phyloP scores from a whole-genome alignment of 1,140 invertebrate species.

The Drosophila navojoa region DNA sequence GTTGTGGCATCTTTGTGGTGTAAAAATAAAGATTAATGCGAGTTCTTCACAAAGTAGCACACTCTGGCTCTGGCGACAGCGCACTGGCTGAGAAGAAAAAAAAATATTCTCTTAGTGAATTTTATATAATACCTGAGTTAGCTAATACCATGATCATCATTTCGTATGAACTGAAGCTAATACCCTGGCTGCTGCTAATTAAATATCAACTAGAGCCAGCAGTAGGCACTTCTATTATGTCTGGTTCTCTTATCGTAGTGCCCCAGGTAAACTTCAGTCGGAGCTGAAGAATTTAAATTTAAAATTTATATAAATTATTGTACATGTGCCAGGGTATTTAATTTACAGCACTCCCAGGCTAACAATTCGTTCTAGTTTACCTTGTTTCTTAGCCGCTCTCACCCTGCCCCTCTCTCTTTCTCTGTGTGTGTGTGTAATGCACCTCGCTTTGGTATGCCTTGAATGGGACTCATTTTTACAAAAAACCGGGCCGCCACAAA shows the following conservation, averaged over 20 bases:
- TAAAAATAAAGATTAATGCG: conserved; percentile 83
- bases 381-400: conserved; percentile 1
- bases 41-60: conserved; percentile 73
- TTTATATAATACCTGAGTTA: conserved; percentile 1
- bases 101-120: background rate
- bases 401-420: background rate
- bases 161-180: background rate
- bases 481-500: conserved; percentile 56
- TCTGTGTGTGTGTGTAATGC: conserved; percentile 10
- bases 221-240: too few relatives aligned
- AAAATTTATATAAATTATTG: too few relatives aligned
- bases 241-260: too few relatives aligned
- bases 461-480: conserved; percentile 59
- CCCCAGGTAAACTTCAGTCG: too few relatives aligned
- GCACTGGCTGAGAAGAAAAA: conserved; percentile 14
- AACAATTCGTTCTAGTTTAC: conserved; percentile 4
- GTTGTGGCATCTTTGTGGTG: conserved; percentile 74
- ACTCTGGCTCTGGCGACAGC: conserved; percentile 37
- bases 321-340: background rate
- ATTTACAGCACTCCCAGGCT: background rate
- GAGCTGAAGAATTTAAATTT: too few relatives aligned
- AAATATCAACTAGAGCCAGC: background rate
- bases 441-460: conserved; percentile 39
- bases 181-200: background rate
- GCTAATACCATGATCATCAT: background rate